These are phyloP conservation scores for Agrotis exclamationis DNA, from an alignment of 2,888 invertebrate species.

Conservation along the genomic window DNA sequence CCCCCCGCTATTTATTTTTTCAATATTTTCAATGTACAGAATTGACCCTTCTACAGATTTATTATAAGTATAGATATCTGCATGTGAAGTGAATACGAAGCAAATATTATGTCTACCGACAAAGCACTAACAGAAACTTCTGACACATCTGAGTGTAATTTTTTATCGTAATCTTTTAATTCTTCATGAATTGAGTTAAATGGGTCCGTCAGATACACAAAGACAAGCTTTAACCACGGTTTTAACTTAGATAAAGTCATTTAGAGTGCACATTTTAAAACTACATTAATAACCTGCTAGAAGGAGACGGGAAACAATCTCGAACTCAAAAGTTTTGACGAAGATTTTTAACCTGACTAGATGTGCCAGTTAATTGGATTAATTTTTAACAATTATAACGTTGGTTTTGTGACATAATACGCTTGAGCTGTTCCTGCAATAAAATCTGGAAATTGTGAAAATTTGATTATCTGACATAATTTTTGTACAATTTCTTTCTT, in stretches of 20 bases:
- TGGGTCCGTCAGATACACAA: slow-evolving; percentile 81
- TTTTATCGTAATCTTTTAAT: slow-evolving; percentile 61
- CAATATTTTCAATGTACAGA: too few relatives aligned
- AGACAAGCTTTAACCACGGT: slow-evolving; percentile 82
- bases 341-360: slow-evolving; percentile 61
- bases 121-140: slow-evolving; percentile 38
- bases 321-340: slow-evolving; percentile 77
- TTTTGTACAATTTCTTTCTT: too few relatives aligned
- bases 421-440: too few relatives aligned
- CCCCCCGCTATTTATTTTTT: too few relatives aligned
- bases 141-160: slow-evolving; percentile 40
- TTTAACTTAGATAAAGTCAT: slow-evolving; percentile 85
- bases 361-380: slow-evolving; percentile 33
- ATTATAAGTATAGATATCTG: too few relatives aligned
- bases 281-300: slow-evolving; percentile 86
- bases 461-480: too few relatives aligned
- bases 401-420: too few relatives aligned
- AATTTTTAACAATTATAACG: not conserved
- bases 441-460: too few relatives aligned
- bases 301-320: slow-evolving; percentile 74
- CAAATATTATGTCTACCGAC: slow-evolving; percentile 3
- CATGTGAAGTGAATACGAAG: too few relatives aligned
- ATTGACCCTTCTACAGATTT: too few relatives aligned
- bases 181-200: slow-evolving; percentile 79
- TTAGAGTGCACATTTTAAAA: slow-evolving; percentile 87